phyloP scores from a whole-genome alignment of 2,113 vertebrate species.

The Macroglossus sobrinus region DNA sequence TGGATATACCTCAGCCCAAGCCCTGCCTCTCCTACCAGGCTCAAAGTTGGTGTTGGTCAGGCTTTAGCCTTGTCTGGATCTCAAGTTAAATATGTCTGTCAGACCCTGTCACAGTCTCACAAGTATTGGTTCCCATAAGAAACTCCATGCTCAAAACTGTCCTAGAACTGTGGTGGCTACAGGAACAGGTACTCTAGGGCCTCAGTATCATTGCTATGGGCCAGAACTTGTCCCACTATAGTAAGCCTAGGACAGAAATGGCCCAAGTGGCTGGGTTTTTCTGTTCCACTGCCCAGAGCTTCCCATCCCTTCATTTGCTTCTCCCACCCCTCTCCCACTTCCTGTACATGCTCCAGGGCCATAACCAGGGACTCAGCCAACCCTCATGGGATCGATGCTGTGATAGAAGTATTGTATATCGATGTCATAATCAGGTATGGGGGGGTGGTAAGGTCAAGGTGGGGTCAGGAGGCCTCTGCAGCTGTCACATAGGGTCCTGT shows the following conservation, averaged over 20 bases:
- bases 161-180: not conserved
- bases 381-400: conserved; percentile 86
- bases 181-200: not conserved
- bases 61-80: not conserved
- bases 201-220: not conserved
- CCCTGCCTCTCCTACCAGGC: not conserved
- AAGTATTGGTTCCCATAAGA: not conserved
- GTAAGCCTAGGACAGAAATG: not conserved
- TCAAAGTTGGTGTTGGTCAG: not conserved
- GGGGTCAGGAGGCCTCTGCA: conserved; percentile 19
- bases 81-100: not conserved
- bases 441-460: conserved; percentile 38
- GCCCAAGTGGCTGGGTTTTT: not conserved
- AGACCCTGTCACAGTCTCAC: not conserved
- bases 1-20: not conserved
- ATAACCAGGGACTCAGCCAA: conserved; percentile 73
- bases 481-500: not conserved
- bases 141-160: not conserved
- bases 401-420: conserved; percentile 88
- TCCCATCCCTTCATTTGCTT: not conserved
- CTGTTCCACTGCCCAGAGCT: not conserved
- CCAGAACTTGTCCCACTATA: not conserved
- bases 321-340: conserved; percentile 53
- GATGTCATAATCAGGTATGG: conserved; percentile 83
- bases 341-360: conserved; percentile 78